Conservation (phyloP, 2,113 vertebrate genomes). For the Acrocephalus arundinaceus region DNA sequence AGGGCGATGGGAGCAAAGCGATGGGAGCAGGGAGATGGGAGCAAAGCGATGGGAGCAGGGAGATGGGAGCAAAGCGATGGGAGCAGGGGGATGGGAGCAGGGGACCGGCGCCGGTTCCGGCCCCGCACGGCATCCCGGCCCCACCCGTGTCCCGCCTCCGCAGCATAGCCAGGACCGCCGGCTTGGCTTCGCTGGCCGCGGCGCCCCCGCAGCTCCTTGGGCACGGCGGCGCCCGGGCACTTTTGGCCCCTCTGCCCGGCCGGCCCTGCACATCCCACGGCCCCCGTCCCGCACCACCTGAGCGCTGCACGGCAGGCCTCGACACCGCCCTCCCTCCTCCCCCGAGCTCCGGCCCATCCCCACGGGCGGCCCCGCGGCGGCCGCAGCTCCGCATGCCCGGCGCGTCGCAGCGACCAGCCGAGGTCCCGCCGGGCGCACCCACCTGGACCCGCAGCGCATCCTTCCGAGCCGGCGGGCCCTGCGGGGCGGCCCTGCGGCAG, state of each 20-base stretch:
- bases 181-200: neutral
- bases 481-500: too few species aligned
- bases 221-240: too few species aligned
- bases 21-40: too few species aligned
- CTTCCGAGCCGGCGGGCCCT: neutral
- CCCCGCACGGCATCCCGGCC: neutral
- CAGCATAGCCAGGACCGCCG: neutral
- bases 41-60: too few species aligned
- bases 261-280: neutral
- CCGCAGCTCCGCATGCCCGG: neutral
- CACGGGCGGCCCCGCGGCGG: neutral
- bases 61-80: neutral
- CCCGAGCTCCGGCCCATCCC: neutral
- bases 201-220: neutral
- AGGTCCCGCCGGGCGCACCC: neutral
- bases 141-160: neutral
- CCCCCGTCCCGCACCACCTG: too few species aligned
- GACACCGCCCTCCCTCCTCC: neutral
- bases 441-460: conserved; percentile 67
- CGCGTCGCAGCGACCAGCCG: neutral
- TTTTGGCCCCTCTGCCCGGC: too few species aligned
- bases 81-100: neutral
- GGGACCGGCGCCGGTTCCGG: neutral
- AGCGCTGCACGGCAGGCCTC: neutral
- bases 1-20: too few species aligned